Evolutionary conservation across 2,113 vertebrate species (phyloP).

Genomic region (Syngnathus typhle): DNA sequence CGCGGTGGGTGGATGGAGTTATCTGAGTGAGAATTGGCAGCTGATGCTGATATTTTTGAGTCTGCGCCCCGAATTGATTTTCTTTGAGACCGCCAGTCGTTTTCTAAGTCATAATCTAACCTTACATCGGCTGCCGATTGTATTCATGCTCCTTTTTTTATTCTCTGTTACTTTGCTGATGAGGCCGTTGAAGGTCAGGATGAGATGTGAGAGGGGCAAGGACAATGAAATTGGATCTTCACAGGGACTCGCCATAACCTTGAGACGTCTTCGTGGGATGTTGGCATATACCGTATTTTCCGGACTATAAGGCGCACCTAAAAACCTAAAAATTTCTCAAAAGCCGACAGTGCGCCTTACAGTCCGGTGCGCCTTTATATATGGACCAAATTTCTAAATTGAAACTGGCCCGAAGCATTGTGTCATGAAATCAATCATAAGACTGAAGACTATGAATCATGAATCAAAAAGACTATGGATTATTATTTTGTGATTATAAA

Average conservation of each 20-base stretch:
- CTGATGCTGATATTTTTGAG: conserved; percentile 21
- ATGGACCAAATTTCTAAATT: too few species aligned
- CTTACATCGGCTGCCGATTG: conserved; percentile 25
- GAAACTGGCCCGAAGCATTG: too few species aligned
- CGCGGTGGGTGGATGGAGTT: not conserved
- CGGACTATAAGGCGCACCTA: too few species aligned
- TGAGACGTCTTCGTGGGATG: not conserved
- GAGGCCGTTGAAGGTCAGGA: conserved; percentile 39
- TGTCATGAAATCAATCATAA: too few species aligned
- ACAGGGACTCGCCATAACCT: not conserved
- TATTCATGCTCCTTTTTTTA: conserved; percentile 29
- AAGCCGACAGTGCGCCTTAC: too few species aligned
- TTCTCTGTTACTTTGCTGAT: conserved; percentile 42
- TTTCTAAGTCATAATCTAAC: conserved; percentile 32
- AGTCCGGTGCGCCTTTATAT: too few species aligned
- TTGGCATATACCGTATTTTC: too few species aligned
- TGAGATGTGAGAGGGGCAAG: not conserved
- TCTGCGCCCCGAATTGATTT: conserved; percentile 17
- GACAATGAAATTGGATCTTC: not conserved
- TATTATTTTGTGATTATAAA: too few species aligned
- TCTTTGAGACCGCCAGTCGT: conserved; percentile 20
- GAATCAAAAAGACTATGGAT: too few species aligned
- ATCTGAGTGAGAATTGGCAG: conserved; percentile 21
- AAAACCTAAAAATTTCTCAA: too few species aligned
- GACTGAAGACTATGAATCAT: too few species aligned